A percentile compares a stretch with the other conserved stretches of the same genome.
These are phyloP conservation scores for Aptenodytes patagonicus DNA, from an alignment of 2,113 vertebrate genomes.

Conservation along the genomic window DNA sequence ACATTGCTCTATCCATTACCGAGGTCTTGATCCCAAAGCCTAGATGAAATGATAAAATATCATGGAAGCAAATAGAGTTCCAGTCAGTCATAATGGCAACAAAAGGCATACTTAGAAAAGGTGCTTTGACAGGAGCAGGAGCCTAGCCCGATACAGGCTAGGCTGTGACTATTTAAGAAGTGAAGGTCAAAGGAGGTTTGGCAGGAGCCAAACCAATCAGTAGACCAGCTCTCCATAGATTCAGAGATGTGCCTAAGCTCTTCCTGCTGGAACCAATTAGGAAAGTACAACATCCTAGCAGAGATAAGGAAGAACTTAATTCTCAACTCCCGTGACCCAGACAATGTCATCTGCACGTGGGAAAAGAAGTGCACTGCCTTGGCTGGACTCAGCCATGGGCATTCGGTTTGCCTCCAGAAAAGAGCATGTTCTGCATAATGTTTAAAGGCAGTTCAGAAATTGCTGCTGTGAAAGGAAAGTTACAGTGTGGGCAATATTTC, in stretches of 20 bases:
- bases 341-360: background rate
- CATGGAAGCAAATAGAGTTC: background rate
- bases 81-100: background rate
- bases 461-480: background rate
- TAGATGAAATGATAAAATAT: background rate
- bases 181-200: background rate
- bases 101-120: background rate
- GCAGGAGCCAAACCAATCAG: background rate
- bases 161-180: background rate
- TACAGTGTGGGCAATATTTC: background rate
- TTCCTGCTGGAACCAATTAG: background rate
- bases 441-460: background rate
- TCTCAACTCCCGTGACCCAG: fast-evolving
- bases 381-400: background rate
- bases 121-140: background rate
- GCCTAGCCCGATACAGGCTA: fast-evolving
- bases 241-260: background rate
- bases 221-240: background rate
- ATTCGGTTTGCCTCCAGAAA: background rate
- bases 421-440: background rate
- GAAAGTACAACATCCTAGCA: background rate
- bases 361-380: background rate
- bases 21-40: background rate
- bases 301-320: background rate
- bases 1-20: background rate